phyloP scores from a whole-genome alignment of 2,113 vertebrate genomes.

The Copsychus sechellarum region DNA sequence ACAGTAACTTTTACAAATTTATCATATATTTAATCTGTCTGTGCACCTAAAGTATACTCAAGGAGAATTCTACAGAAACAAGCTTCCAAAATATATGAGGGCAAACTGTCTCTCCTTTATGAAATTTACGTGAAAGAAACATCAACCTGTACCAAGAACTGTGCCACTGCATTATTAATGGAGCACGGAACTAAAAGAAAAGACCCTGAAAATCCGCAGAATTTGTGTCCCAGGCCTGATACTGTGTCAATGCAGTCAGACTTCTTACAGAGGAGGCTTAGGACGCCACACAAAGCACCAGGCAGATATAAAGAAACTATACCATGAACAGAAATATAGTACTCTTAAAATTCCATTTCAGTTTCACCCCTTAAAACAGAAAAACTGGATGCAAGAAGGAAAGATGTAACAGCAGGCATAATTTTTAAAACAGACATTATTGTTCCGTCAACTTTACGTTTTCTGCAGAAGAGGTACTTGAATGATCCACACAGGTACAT shows the following conservation, averaged over 20 bases:
- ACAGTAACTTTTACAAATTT: not conserved
- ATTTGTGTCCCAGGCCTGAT: not conserved
- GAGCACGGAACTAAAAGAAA: not conserved
- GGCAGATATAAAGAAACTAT: not conserved
- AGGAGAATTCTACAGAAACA: not conserved
- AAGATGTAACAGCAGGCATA: not conserved
- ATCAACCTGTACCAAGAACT: not conserved
- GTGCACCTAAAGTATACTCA: not conserved
- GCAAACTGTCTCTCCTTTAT: not conserved
- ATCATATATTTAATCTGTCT: not conserved
- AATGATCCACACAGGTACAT: conserved; percentile 80
- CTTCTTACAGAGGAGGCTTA: not conserved
- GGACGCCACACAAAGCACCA: rapidly evolving
- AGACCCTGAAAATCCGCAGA: not conserved
- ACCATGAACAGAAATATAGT: not conserved
- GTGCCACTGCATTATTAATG: not conserved
- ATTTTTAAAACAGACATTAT: not conserved
- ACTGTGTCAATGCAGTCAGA: not conserved
- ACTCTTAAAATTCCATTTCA: not conserved
- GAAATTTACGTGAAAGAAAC: not conserved
- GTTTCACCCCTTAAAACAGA: not conserved
- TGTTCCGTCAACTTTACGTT: conserved; percentile 75
- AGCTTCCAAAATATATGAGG: not conserved
- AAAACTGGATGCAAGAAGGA: not conserved
- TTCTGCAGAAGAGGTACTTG: conserved; percentile 79